phyloP scores from a whole-genome alignment of 2,888 invertebrate genomes.

The Lycocerus yunnanus region DNA sequence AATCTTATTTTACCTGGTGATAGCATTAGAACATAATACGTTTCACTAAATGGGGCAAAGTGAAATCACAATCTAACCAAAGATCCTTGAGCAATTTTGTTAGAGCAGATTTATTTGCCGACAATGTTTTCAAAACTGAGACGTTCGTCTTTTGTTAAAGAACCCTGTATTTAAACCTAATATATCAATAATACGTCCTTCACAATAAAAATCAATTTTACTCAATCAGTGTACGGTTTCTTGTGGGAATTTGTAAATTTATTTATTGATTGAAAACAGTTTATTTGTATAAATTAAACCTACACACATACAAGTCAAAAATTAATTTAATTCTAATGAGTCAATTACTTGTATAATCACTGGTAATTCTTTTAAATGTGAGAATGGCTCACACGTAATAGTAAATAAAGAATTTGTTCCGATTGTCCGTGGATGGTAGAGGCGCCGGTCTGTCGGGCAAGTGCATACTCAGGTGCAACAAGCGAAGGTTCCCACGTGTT shows the following conservation, averaged over 20 bases:
- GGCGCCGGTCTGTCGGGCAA: conserved; percentile 67
- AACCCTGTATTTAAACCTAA: conserved; percentile 19
- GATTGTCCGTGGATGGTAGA: conserved; percentile 43
- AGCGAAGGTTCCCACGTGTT: conserved; percentile 58
- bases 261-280: background rate
- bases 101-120: conserved; percentile 8
- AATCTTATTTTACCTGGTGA: conserved; percentile 54
- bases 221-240: background rate
- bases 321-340: background rate
- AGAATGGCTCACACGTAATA: conserved; percentile 14
- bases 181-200: conserved; percentile 7
- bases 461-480: conserved; percentile 72
- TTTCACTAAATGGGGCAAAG: conserved; percentile 10
- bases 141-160: conserved; percentile 12
- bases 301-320: background rate
- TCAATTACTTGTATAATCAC: background rate
- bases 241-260: background rate
- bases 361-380: background rate
- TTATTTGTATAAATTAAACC: background rate
- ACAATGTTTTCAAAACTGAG: conserved; percentile 23
- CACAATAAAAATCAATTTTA: background rate
- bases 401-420: conserved; percentile 22
- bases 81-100: background rate
- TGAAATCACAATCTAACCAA: conserved; percentile 16
- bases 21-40: conserved; percentile 31